phyloP scores from a whole-genome alignment of 2,113 vertebrate genomes.

The Phycodurus eques region DNA sequence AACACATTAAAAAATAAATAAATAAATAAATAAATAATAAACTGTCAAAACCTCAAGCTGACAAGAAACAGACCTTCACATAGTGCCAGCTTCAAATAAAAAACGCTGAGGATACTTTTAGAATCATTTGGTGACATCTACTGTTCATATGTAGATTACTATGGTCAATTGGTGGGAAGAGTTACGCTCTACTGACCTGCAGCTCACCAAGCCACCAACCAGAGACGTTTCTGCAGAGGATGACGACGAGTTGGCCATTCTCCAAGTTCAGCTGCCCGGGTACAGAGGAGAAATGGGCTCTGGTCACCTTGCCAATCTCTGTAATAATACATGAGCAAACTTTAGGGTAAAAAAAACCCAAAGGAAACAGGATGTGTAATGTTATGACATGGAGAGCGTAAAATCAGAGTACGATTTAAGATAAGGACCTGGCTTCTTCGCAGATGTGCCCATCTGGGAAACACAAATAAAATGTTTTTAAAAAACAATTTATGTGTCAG shows the following conservation, averaged over 20 bases:
- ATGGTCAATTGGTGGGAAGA: not conserved
- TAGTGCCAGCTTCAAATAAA: not conserved
- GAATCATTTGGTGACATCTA: not conserved
- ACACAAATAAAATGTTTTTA: not conserved
- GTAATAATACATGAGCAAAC: constrained; percentile 11
- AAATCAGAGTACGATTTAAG: not conserved
- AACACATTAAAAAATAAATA: constrained; percentile 26
- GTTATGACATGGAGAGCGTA: not conserved
- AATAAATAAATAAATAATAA: too few species aligned
- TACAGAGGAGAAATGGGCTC: constrained; percentile 77
- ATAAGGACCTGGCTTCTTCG: constrained; percentile 84
- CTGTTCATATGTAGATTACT: not conserved
- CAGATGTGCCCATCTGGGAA: constrained; percentile 74
- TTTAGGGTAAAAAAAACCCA: not conserved
- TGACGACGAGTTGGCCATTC: constrained; percentile 87
- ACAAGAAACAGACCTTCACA: not conserved
- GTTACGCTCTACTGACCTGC: constrained; percentile 75
- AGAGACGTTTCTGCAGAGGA: constrained; percentile 85
- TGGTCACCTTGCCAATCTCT: constrained; percentile 92
- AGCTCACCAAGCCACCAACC: constrained; percentile 98
- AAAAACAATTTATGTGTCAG: not conserved
- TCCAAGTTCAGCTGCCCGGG: constrained; percentile 86
- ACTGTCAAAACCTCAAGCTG: not conserved
- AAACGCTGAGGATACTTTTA: not conserved
- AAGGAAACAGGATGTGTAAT: not conserved